A percentile compares a stretch with the other conserved stretches of the same genome.
These are phyloP conservation scores for Leptodactylus fallax DNA, from an alignment of 2,797 vertebrate species.

Conservation along the genomic window DNA sequence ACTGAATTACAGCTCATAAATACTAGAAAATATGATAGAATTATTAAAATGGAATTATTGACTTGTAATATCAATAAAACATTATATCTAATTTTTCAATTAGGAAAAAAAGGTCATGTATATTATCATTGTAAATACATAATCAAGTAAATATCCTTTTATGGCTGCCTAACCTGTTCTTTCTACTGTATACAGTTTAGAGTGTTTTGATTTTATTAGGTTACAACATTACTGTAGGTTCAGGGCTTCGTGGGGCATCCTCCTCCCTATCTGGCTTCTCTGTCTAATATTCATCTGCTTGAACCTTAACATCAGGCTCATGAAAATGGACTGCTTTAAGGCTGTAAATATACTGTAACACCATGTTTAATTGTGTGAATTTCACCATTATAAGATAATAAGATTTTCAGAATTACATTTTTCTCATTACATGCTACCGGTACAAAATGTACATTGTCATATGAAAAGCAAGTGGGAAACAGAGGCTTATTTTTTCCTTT, in stretches of 20 bases:
- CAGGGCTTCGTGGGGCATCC: too few species aligned
- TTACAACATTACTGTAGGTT: not conserved
- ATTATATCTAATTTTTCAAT: constrained; percentile 37
- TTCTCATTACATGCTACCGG: not conserved
- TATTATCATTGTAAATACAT: not conserved
- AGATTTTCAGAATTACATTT: not conserved
- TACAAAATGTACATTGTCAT: not conserved
- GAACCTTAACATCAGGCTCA: too few species aligned
- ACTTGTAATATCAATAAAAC: not conserved
- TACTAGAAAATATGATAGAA: constrained; percentile 41
- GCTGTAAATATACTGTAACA: too few species aligned
- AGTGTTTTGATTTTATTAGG: not conserved
- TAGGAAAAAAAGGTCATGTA: constrained; percentile 14
- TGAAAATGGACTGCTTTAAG: too few species aligned
- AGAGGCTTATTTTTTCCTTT: too few species aligned
- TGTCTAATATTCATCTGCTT: too few species aligned
- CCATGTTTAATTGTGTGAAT: too few species aligned
- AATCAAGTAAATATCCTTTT: not conserved
- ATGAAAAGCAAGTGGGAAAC: not conserved
- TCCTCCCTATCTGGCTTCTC: not conserved
- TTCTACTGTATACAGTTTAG: not conserved
- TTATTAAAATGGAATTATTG: constrained; percentile 35
- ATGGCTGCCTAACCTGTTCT: not conserved
- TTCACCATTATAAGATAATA: too few species aligned
- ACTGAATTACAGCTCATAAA: constrained; percentile 47